Evolutionary conservation across 2,113 vertebrate species (phyloP).

Genomic region (Lycocorax pyrrhopterus): DNA sequence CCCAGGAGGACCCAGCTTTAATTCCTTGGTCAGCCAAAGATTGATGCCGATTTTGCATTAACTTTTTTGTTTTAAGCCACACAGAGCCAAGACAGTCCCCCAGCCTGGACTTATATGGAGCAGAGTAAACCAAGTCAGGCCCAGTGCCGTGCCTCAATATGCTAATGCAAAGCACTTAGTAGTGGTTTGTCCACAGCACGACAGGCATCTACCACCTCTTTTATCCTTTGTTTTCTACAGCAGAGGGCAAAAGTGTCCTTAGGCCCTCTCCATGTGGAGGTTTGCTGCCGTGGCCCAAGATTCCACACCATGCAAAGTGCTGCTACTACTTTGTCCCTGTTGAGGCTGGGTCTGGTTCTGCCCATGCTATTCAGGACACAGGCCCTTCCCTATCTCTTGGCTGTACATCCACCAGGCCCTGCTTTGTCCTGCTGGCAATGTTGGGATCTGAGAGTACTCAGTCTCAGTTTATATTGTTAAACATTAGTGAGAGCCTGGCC

Average conservation of each 20-base stretch:
- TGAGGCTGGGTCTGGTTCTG: neutral
- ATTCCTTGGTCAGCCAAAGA: neutral
- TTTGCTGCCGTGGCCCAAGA: neutral
- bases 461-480: neutral
- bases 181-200: neutral
- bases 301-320: neutral
- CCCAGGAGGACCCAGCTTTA: neutral
- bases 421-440: neutral
- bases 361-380: rapidly evolving
- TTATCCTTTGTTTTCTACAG: neutral
- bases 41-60: neutral
- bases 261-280: rapidly evolving
- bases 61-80: neutral
- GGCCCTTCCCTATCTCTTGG: neutral
- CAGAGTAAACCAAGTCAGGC: neutral
- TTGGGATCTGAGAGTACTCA: neutral
- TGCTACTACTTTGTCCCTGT: rapidly evolving
- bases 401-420: neutral
- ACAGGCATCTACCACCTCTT: neutral
- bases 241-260: neutral
- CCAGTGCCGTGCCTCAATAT: neutral
- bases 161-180: neutral
- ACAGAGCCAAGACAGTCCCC: neutral
- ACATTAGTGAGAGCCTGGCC: neutral
- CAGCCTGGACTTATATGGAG: rapidly evolving